These are phyloP conservation scores for Leptinotarsa peninsularis DNA, from an alignment of 2,888 invertebrate species.

Conservation along the genomic window DNA sequence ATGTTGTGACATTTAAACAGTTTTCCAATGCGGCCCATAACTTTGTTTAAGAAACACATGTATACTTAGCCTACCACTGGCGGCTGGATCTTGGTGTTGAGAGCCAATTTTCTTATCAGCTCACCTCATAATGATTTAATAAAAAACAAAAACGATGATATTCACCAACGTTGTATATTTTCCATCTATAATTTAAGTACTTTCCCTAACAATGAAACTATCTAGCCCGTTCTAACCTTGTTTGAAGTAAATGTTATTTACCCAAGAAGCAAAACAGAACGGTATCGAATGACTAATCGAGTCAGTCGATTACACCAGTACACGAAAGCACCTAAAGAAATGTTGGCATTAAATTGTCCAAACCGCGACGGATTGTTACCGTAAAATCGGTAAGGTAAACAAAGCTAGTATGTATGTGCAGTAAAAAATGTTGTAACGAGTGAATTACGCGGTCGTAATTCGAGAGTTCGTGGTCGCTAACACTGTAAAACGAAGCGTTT, in stretches of 20 bases:
- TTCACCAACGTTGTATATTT: too few species aligned
- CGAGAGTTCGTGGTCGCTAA: conserved; percentile 32
- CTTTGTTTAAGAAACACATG: too few species aligned
- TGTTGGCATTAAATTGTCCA: conserved; percentile 16
- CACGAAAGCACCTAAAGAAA: conserved; percentile 14
- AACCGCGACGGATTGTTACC: conserved; percentile 7
- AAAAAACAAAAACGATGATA: too few species aligned
- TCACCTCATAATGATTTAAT: too few species aligned
- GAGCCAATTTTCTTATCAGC: too few species aligned
- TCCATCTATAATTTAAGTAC: too few species aligned
- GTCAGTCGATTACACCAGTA: not conserved
- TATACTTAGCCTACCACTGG: too few species aligned
- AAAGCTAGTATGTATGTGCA: conserved; percentile 13
- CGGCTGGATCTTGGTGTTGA: too few species aligned
- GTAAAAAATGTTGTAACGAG: conserved; percentile 37
- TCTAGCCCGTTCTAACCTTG: too few species aligned
- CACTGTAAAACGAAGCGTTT: conserved; percentile 24
- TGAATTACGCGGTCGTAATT: conserved; percentile 39
- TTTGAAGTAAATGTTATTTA: not conserved
- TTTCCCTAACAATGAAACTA: too few species aligned
- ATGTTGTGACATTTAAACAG: too few species aligned
- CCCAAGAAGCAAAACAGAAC: conserved; percentile 1
- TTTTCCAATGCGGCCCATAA: too few species aligned
- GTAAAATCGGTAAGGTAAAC: conserved; percentile 19
- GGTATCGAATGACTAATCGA: conserved; percentile 13